Percentiles rank a stretch among this genome's conserved stretches.
Conservation (phyloP, 2,797 vertebrate species). For the Chloroceryle amazona region DNA sequence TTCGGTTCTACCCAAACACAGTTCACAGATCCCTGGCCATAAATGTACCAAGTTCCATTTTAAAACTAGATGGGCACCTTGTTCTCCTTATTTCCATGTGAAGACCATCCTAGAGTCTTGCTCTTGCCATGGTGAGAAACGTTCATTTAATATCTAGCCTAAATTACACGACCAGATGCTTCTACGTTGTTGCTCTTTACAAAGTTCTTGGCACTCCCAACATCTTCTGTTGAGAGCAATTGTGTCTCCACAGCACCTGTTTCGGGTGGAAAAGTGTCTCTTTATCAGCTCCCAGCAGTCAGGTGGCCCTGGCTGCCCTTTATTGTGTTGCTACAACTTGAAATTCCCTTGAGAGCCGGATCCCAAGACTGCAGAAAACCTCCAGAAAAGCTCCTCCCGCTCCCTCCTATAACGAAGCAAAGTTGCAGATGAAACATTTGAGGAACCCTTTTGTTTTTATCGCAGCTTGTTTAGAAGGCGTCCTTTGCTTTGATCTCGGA, state of each 20-base stretch:
- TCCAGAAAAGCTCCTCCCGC: background rate
- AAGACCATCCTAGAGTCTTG: background rate
- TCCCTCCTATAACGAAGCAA: background rate
- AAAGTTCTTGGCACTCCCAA: background rate
- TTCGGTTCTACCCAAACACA: background rate
- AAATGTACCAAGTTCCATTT: background rate
- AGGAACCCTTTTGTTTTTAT: background rate
- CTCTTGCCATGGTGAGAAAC: background rate
- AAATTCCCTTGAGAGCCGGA: background rate
- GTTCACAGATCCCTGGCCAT: background rate
- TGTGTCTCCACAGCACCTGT: background rate
- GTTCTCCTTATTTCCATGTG: background rate
- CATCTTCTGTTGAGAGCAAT: fast-evolving
- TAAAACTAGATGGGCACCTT: background rate
- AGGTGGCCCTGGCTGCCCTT: background rate
- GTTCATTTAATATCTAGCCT: background rate
- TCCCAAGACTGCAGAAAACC: background rate
- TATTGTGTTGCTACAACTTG: background rate
- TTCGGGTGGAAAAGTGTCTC: background rate
- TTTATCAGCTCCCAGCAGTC: background rate
- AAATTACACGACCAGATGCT: background rate
- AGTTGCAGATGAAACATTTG: background rate
- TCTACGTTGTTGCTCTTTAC: background rate
- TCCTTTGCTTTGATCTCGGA: background rate
- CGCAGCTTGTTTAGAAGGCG: background rate